Evolutionary conservation across 2,113 vertebrate species (phyloP).

Genomic region (Plotosus lineatus): DNA sequence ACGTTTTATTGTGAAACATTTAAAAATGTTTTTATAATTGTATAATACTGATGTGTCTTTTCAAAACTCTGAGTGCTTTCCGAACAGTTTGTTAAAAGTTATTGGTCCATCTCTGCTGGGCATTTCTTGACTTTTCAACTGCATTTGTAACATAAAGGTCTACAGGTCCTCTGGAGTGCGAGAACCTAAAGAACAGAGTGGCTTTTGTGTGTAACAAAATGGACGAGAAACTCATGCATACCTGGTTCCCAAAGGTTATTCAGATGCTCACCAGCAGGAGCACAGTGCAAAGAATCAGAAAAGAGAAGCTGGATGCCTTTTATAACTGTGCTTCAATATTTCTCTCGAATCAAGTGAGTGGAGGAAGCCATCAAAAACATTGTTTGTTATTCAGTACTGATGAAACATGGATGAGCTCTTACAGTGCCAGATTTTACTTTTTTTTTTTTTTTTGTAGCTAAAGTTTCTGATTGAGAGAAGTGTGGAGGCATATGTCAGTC

Average conservation of each 20-base stretch:
- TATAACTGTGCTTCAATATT: slow-evolving; percentile 82
- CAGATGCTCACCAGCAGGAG: slow-evolving; percentile 77
- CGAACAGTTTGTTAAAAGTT: background rate
- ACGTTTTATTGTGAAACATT: too few relatives aligned
- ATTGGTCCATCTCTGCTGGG: background rate
- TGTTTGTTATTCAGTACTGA: background rate
- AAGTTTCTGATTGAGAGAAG: slow-evolving; percentile 81
- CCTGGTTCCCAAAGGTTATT: slow-evolving; percentile 85
- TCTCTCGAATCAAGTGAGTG: slow-evolving; percentile 88
- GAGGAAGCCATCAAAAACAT: background rate
- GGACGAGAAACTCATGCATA: slow-evolving; percentile 82
- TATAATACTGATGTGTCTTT: too few relatives aligned
- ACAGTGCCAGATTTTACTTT: background rate
- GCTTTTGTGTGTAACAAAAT: slow-evolving; percentile 77
- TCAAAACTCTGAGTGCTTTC: too few relatives aligned
- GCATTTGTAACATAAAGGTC: slow-evolving; percentile 35
- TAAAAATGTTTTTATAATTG: too few relatives aligned
- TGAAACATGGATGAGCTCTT: background rate
- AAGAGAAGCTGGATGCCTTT: slow-evolving; percentile 79
- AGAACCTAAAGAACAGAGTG: slow-evolving; percentile 78
- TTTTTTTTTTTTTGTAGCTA: slow-evolving; percentile 69
- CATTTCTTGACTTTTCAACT: background rate
- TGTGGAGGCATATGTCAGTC: slow-evolving; percentile 77
- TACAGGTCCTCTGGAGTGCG: slow-evolving; percentile 71
- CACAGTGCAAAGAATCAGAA: slow-evolving; percentile 68